Evolutionary conservation across 2,113 vertebrate species (phyloP).

Genomic region (Globicephala melas): DNA sequence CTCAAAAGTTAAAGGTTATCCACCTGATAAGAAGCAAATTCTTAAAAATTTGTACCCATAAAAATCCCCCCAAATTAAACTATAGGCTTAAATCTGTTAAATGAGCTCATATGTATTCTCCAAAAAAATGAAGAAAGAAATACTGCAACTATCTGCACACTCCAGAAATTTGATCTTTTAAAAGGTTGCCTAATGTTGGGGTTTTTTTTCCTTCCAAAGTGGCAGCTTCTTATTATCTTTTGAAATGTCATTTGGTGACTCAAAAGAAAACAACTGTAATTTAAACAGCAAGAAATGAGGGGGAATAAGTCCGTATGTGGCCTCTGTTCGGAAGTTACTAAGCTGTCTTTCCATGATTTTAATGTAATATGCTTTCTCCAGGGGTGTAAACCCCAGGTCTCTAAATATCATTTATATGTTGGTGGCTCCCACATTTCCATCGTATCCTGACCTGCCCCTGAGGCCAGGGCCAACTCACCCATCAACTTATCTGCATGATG

Average conservation of each 20-base stretch:
- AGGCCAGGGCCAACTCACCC: not conserved
- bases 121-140: constrained; percentile 32
- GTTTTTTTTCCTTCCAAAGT: constrained; percentile 27
- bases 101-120: constrained; percentile 6
- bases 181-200: constrained; percentile 8
- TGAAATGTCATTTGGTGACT: constrained; percentile 69
- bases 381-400: not conserved
- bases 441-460: not conserved
- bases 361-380: not conserved
- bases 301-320: not conserved
- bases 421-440: not conserved
- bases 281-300: constrained; percentile 60
- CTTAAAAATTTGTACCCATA: not conserved
- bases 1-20: not conserved
- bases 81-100: constrained; percentile 32
- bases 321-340: constrained; percentile 14
- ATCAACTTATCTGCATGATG: too few relatives aligned
- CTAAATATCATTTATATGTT: not conserved
- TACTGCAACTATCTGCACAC: not conserved
- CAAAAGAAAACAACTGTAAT: constrained; percentile 66
- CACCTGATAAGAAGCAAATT: not conserved
- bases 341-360: not conserved
- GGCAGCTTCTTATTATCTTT: constrained; percentile 56
- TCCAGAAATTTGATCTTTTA: constrained; percentile 25
- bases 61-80: constrained; percentile 13